Evolutionary conservation across 1,140 invertebrate genomes (phyloP), one percentile per base, ranked within the genome.

Genomic region (Aphaenogaster rudis): DNA sequence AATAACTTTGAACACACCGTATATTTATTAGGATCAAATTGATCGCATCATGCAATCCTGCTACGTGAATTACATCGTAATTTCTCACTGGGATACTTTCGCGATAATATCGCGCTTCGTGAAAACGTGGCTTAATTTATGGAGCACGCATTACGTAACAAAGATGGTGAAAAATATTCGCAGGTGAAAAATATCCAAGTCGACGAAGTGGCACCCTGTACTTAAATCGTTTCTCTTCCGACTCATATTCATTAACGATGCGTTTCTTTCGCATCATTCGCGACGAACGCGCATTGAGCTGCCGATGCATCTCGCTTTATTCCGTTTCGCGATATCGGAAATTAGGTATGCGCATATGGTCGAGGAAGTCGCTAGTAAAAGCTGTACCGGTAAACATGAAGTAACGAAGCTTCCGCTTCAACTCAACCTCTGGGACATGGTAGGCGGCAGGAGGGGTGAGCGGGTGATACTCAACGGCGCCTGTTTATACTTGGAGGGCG

Each of bases 401-500:
- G 74, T 88, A 89, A 86, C 59, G 87, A 89, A 79, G 61, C 45
- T 36, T 64, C 61, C 79, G 52, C 86, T 64, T 59, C 64, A 66
- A 59, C 59, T 66, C 63, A 52, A 88, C 59, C 71, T 54, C n/a
- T 42, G 50, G 42, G 59, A 50, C 50, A 48, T 61, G 48, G 39
- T 54, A 77, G 87, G 28, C 42, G 36, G 36, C 72, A 36, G 33
- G 63, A 36, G 11, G 36, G 42, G 1, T 59, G 13, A 17, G 7
- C 17, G 66, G 67, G 42, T 69, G 81, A 66, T 50, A 69, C 36
- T 88, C 63, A 36, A 74, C 74, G 78, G 15, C 66, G 59, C 50
- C 88, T 69, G 78, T 88, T 88, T 88, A 74, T 80, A 82, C 63
- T 77, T 42, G 69, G 66, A 76, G 86, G 72, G 69, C 54, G 82